Evolutionary conservation across 1,140 invertebrate genomes (phyloP).

Genomic region (Drosophila rufa): DNA sequence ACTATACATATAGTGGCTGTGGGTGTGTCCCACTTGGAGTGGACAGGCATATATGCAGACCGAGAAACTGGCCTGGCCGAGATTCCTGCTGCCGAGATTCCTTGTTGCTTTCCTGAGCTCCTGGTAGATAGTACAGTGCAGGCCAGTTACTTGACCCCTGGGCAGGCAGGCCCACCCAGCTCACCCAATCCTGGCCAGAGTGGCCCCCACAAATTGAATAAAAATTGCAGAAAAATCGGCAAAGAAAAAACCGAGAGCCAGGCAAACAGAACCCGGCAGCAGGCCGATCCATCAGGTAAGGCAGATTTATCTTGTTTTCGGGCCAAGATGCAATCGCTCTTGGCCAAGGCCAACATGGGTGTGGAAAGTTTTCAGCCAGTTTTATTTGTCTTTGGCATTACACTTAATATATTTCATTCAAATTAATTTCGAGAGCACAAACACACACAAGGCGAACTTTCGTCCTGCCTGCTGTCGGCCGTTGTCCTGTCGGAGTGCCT

Average conservation of each 20-base stretch:
- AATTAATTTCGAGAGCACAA: conserved; percentile 52
- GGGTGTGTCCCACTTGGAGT: not conserved
- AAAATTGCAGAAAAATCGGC: not conserved
- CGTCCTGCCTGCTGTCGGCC: conserved; percentile 29
- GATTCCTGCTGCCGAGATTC: not conserved
- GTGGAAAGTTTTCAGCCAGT: conserved; percentile 34
- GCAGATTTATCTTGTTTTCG: conserved; percentile 11
- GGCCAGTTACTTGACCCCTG: not conserved
- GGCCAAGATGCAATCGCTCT: conserved; percentile 31
- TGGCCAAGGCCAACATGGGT: not conserved
- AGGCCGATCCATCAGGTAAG: conserved; percentile 7
- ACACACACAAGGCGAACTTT: conserved; percentile 16
- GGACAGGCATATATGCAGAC: conserved; percentile 1
- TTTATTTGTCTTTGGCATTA: conserved; percentile 59
- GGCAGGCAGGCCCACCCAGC: too few relatives aligned
- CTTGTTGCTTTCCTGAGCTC: conserved; percentile 23
- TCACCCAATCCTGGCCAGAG: not conserved
- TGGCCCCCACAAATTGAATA: not conserved
- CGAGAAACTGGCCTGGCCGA: too few relatives aligned
- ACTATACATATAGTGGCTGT: not conserved
- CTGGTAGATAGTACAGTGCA: not conserved
- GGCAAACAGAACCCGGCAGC: conserved; percentile 32
- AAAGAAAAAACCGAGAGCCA: conserved; percentile 36
- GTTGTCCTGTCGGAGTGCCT: conserved; percentile 39
- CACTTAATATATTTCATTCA: conserved; percentile 53